Percentiles rank a stretch among this genome's conserved stretches.
Evolutionary conservation across 1,140 invertebrate genomes (phyloP).

Genomic region (Scaptomyza hsui): DNA sequence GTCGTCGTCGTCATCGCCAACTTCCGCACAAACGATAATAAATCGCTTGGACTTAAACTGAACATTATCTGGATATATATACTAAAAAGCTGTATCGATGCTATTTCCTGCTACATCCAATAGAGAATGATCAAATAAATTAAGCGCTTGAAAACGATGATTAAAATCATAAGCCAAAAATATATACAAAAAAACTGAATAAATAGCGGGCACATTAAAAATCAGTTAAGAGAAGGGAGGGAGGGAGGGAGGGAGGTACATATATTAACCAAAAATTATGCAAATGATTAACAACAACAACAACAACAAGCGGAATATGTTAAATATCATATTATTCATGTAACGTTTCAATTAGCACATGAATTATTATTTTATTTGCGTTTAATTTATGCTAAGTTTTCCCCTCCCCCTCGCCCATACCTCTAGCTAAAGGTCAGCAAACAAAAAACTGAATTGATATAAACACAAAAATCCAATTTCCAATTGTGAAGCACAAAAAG

Average conservation of each 20-base stretch:
- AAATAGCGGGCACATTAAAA: slow-evolving; percentile 15
- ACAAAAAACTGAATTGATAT: slow-evolving; percentile 18
- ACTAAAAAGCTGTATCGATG: slow-evolving; percentile 4
- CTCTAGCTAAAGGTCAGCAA: slow-evolving; percentile 43
- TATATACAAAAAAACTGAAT: not conserved
- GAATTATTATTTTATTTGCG: slow-evolving; percentile 21
- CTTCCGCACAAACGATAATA: slow-evolving; percentile 25
- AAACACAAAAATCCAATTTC: slow-evolving; percentile 4
- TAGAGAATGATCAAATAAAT: slow-evolving; percentile 13
- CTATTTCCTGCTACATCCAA: slow-evolving; percentile 16
- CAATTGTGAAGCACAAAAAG: slow-evolving; percentile 19
- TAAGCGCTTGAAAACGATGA: not conserved
- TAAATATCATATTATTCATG: not conserved
- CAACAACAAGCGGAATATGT: slow-evolving; percentile 5
- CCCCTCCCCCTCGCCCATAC: too few relatives aligned
- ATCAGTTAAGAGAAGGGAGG: slow-evolving; percentile 19
- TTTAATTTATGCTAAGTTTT: slow-evolving; percentile 34
- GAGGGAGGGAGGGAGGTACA: not conserved
- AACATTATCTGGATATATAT: not conserved
- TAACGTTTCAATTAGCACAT: slow-evolving; percentile 39
- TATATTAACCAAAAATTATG: slow-evolving; percentile 14
- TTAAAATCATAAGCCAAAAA: not conserved
- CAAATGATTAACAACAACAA: slow-evolving; percentile 18
- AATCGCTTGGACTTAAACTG: slow-evolving; percentile 17
- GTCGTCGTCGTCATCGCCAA: too few relatives aligned